Evolutionary conservation across 1,140 invertebrate genomes (phyloP).

Genomic region (Trichonephila clavipes): DNA sequence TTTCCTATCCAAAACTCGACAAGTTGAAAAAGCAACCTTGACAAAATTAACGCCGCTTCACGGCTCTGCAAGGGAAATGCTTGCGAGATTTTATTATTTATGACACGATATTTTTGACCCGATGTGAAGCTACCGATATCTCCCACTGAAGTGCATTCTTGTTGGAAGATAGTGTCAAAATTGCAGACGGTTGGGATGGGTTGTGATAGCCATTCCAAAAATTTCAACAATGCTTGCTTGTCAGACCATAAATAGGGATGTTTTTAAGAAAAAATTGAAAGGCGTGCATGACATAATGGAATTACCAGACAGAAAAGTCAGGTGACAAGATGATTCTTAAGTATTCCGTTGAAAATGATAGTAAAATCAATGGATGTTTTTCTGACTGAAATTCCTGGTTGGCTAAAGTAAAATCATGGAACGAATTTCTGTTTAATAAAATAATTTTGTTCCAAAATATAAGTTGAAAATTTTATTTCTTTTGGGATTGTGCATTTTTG

Average conservation of each 20-base stretch:
- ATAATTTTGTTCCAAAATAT: too few relatives aligned
- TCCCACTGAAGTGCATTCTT: background rate
- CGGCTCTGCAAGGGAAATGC: background rate
- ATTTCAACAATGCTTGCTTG: slow-evolving; percentile 2
- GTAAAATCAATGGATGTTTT: too few relatives aligned
- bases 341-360: background rate
- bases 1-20: background rate
- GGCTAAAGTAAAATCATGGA: too few relatives aligned
- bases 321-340: background rate
- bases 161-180: slow-evolving; percentile 16
- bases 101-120: background rate
- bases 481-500: too few relatives aligned
- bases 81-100: background rate
- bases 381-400: too few relatives aligned
- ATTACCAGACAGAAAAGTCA: background rate
- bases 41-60: background rate
- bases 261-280: background rate
- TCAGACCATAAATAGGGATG: background rate
- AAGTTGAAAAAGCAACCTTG: background rate
- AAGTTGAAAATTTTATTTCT: too few relatives aligned
- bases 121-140: background rate
- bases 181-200: background rate
- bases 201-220: background rate
- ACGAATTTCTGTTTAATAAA: too few relatives aligned
- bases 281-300: background rate